These are phyloP conservation scores for Bubalus kerabau DNA, from an alignment of 2,113 vertebrate species.

Conservation along the genomic window DNA sequence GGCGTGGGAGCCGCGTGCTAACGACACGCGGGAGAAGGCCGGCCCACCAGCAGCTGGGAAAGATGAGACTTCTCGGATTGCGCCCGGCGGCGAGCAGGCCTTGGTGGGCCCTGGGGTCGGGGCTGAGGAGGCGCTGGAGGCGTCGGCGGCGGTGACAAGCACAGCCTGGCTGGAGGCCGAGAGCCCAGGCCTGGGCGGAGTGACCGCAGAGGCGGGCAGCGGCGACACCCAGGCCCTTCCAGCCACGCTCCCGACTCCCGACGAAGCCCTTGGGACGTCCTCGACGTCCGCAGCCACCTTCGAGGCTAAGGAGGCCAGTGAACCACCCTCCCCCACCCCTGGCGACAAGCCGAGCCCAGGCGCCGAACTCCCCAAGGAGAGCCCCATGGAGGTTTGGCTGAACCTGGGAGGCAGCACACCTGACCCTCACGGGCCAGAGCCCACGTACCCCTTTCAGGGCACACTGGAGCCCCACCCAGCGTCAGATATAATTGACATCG, in stretches of 20 bases:
- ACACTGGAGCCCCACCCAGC: slow-evolving; percentile 57
- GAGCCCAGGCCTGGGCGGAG: slow-evolving; percentile 67
- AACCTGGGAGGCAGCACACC: slow-evolving; percentile 47
- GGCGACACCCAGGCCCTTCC: slow-evolving; percentile 68
- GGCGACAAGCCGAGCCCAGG: neutral
- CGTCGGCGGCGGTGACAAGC: slow-evolving; percentile 58
- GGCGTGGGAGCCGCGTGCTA: neutral
- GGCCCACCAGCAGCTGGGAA: neutral
- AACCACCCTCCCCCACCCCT: neutral
- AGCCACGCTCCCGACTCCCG: slow-evolving; percentile 11
- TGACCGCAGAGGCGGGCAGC: slow-evolving; percentile 85
- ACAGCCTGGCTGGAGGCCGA: slow-evolving; percentile 53
- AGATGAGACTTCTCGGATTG: neutral
- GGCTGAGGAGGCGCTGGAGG: slow-evolving; percentile 49
- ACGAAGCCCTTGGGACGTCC: neutral
- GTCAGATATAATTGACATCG: slow-evolving; percentile 83
- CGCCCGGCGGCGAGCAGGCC: neutral
- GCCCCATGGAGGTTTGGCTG: slow-evolving; percentile 60
- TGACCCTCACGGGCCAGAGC: slow-evolving; percentile 46
- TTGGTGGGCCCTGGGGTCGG: neutral
- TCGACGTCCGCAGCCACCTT: slow-evolving; percentile 55
- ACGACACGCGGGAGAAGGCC: neutral
- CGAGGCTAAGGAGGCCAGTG: slow-evolving; percentile 39
- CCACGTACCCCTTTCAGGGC: slow-evolving; percentile 56
- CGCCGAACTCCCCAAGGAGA: slow-evolving; percentile 53